Evolutionary conservation across 2,797 vertebrate genomes (phyloP).

Genomic region (Gymnocypris eckloni): DNA sequence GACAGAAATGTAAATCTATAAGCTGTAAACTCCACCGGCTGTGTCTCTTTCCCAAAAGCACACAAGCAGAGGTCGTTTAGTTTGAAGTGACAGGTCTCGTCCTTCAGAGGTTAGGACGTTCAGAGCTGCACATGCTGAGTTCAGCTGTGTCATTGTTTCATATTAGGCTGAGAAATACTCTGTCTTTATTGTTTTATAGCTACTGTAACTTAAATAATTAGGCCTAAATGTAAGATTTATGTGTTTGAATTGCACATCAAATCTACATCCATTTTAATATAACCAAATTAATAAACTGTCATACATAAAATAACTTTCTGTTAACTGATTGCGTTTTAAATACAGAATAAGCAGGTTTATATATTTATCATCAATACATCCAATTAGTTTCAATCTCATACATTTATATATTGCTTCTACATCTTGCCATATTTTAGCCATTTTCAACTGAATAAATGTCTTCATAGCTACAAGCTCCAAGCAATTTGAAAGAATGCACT

Average conservation of each 20-base stretch:
- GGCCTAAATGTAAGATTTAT: neutral
- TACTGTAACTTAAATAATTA: neutral
- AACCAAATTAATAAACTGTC: neutral
- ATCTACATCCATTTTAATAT: neutral
- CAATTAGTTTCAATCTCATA: neutral
- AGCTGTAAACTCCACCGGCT: neutral
- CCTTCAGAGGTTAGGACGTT: conserved; percentile 1
- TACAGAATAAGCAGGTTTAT: neutral
- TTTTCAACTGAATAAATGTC: neutral
- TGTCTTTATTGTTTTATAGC: neutral
- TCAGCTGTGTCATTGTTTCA: neutral
- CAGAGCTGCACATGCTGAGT: neutral
- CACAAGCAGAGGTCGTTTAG: neutral
- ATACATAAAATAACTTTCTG: neutral
- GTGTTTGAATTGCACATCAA: neutral
- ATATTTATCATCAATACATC: neutral
- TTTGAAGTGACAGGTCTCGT: conserved; percentile 8
- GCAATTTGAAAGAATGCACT: neutral
- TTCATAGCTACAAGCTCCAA: neutral
- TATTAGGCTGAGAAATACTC: neutral
- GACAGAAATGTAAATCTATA: neutral
- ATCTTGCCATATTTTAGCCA: neutral
- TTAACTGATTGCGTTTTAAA: neutral
- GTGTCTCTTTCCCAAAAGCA: conserved; percentile 3
- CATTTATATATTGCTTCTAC: neutral